Percentiles rank a stretch among this genome's conserved stretches.
Evolutionary conservation across 1,140 invertebrate species (phyloP).

Genomic region (Pinna nobilis): DNA sequence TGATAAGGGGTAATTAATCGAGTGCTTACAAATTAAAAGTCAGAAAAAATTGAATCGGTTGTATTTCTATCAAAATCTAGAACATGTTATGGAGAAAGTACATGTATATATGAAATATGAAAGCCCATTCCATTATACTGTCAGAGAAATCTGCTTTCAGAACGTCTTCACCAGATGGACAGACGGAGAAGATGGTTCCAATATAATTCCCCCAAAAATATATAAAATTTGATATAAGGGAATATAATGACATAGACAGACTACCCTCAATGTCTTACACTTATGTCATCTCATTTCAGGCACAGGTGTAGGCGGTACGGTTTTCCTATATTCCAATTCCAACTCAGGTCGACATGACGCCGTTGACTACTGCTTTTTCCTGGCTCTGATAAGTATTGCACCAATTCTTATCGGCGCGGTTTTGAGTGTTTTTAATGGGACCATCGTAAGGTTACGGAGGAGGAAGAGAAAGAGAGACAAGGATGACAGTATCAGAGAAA

Average conservation of each 20-base stretch:
- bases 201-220: not conserved
- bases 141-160: constrained; percentile 2
- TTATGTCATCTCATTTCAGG: not conserved
- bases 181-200: not conserved
- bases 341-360: not conserved
- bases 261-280: not conserved
- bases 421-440: not conserved
- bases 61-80: too few relatives aligned
- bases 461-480: not conserved
- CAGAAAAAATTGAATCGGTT: too few relatives aligned
- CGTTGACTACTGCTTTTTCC: constrained; percentile 10
- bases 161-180: too few relatives aligned
- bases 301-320: not conserved
- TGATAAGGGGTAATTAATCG: too few relatives aligned
- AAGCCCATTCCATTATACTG: not conserved
- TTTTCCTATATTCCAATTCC: not conserved
- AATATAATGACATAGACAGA: not conserved
- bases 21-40: too few relatives aligned
- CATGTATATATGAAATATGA: too few relatives aligned
- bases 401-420: constrained; percentile 4
- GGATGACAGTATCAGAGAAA: not conserved
- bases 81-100: too few relatives aligned
- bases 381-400: constrained; percentile 5
- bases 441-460: not conserved
- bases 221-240: not conserved